Evolutionary conservation across 2,888 invertebrate species (phyloP), one percentile per base, ranked within the genome.

Genomic region (Drosophila anomalata): DNA sequence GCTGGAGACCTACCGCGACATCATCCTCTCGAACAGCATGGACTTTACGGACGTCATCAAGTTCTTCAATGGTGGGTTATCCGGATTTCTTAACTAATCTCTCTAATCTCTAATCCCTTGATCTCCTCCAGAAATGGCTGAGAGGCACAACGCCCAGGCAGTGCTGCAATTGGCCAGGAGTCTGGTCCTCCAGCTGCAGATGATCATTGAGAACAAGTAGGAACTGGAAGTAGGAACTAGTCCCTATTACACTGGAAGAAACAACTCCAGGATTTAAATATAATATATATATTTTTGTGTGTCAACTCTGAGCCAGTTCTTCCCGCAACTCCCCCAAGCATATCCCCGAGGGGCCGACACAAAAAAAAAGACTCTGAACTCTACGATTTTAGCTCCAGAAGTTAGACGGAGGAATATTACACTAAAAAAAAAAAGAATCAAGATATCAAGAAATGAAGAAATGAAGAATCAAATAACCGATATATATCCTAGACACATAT

Each of bases 1-100:
- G 66, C 94, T 99, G 14, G 97, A 98, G 92, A 97, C 96, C 47
- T 99, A 99, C 91, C 93, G 98, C 41, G 98, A 98, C 90, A 97
- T 99, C 83, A 98, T 99, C 72, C 93, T 99, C 44, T 96, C 97
- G 52, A 98, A 98, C 92, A 94, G 96, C 79, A 98, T 98, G 98
- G 98, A 98, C 92, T 98, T 98, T 91, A 98, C 98, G 0, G 98
- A 98, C 91, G 97, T 98, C 89, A 98, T 98, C 89, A 98, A 98
- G 90, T 98, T 98, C 92, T 98, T 98, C 90, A 98, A 98, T 92
- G 98, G 98, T 97, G 89, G 93, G 92, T 88, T 11, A 9, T 0
- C 1, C 5, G 14, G 48, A 4, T 7, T 31, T 47, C n/a, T 36
- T 2, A 8, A 2, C 7, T 36, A 2, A 36, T 36, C 7, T n/a